A percentile compares a stretch with the other conserved stretches of the same genome.
Conservation (phyloP, 2,113 vertebrate genomes). For the Sus scrofa region DNA sequence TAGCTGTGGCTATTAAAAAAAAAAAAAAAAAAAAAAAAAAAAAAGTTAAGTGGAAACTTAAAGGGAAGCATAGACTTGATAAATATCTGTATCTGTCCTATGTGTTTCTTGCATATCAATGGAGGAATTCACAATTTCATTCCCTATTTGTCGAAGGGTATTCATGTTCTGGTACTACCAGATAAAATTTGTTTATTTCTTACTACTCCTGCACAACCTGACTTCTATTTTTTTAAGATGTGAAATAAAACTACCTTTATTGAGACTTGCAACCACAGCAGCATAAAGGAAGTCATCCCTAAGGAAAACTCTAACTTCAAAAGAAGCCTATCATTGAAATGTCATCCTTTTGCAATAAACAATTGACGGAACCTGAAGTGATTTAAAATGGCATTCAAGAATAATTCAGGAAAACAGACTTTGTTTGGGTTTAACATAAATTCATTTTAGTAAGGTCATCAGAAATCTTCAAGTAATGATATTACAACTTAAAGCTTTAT, state of each 20-base stretch:
- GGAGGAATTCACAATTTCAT: constrained; percentile 15
- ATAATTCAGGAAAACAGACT: background rate
- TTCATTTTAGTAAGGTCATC: constrained; percentile 65
- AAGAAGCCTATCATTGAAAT: constrained; percentile 78
- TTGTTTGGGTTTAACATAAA: constrained; percentile 64
- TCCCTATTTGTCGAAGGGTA: background rate
- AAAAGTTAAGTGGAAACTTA: background rate
- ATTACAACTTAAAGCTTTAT: constrained; percentile 78
- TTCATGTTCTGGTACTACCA: background rate
- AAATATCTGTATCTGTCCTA: background rate
- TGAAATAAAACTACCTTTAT: constrained; percentile 62
- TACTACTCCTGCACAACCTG: background rate
- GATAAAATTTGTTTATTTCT: constrained; percentile 29
- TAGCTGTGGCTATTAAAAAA: background rate
- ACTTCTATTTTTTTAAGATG: background rate
- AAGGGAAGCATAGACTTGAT: background rate
- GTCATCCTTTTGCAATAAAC: constrained; percentile 71
- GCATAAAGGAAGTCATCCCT: constrained; percentile 56
- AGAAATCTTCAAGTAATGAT: constrained; percentile 47
- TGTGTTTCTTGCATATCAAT: constrained; percentile 54
- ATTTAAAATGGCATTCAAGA: constrained; percentile 78
- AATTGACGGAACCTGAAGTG: constrained; percentile 38
- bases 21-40: constrained; percentile 60
- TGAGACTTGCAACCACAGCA: constrained; percentile 56
- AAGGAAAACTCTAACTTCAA: constrained; percentile 78